phyloP scores from a whole-genome alignment of 1,140 invertebrate species.

The Hypothenemus hampei region DNA sequence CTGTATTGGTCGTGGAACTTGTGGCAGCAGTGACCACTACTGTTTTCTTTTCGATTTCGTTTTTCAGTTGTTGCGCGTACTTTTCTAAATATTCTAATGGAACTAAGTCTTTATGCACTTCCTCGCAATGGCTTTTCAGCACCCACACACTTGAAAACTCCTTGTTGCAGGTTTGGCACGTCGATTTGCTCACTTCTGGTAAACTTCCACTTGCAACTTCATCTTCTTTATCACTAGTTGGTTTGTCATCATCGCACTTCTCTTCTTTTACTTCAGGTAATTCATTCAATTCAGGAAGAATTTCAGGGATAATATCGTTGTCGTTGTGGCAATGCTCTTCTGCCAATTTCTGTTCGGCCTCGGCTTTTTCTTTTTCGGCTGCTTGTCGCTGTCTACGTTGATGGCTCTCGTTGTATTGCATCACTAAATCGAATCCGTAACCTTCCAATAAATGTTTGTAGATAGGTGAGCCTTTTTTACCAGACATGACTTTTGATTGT shows the following conservation, averaged over 20 bases:
- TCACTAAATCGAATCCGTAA: conserved; percentile 92
- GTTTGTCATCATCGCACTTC: conserved; percentile 47
- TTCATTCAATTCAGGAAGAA: conserved; percentile 48
- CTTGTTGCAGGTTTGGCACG: conserved; percentile 87
- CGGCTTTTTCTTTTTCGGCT: conserved; percentile 37
- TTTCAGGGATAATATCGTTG: conserved; percentile 39
- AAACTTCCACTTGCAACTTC: conserved; percentile 52
- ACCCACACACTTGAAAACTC: conserved; percentile 95
- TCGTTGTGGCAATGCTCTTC: conserved; percentile 51
- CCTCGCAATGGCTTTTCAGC: conserved; percentile 91
- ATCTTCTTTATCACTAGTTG: conserved; percentile 53
- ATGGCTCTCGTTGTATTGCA: conserved; percentile 93
- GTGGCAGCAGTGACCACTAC: conserved; percentile 63
- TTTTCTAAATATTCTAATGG: conserved; percentile 84
- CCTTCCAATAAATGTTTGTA: conserved; percentile 88
- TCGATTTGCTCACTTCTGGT: conserved; percentile 69
- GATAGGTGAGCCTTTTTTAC: conserved; percentile 72
- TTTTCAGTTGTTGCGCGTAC: conserved; percentile 86
- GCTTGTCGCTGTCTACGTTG: conserved; percentile 61
- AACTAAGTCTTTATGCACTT: conserved; percentile 87
- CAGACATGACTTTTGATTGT: conserved; percentile 43
- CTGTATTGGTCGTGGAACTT: conserved; percentile 52
- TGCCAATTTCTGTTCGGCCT: conserved; percentile 31
- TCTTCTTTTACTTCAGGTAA: conserved; percentile 47
- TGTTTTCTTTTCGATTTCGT: conserved; percentile 76